phyloP scores from a whole-genome alignment of 2,888 invertebrate genomes.

The Rotaria magnacalcarata region DNA sequence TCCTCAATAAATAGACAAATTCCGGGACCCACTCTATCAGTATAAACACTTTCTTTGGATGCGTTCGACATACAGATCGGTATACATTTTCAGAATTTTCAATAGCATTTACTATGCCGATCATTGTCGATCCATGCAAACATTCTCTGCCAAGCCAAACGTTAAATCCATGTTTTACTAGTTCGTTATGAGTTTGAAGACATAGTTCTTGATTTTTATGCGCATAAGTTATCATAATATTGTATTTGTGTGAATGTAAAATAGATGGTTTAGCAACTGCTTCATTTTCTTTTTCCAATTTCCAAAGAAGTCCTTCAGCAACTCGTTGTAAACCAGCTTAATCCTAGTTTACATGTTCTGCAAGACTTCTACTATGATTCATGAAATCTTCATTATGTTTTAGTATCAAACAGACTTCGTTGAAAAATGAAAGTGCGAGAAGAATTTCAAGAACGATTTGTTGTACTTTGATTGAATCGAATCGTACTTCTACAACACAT shows the following conservation, averaged over 20 bases:
- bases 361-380: not conserved
- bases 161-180: not conserved
- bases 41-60: constrained; percentile 18
- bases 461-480: not conserved
- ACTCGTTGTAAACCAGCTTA: not conserved
- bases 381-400: not conserved
- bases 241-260: not conserved
- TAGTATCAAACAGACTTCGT: not conserved
- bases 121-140: not conserved
- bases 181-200: not conserved
- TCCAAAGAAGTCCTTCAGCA: too few species aligned
- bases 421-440: not conserved
- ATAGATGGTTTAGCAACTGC: not conserved
- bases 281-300: not conserved
- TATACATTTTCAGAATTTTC: not conserved
- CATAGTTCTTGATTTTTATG: not conserved
- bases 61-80: constrained; percentile 22
- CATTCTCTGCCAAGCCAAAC: not conserved
- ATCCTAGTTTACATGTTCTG: not conserved
- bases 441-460: not conserved
- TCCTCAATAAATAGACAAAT: too few species aligned
- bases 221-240: constrained; percentile 30
- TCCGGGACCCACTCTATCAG: too few species aligned
- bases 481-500: not conserved
- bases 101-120: not conserved